phyloP scores from a whole-genome alignment of 2,797 vertebrate species.

The Gallinago solitaria region DNA sequence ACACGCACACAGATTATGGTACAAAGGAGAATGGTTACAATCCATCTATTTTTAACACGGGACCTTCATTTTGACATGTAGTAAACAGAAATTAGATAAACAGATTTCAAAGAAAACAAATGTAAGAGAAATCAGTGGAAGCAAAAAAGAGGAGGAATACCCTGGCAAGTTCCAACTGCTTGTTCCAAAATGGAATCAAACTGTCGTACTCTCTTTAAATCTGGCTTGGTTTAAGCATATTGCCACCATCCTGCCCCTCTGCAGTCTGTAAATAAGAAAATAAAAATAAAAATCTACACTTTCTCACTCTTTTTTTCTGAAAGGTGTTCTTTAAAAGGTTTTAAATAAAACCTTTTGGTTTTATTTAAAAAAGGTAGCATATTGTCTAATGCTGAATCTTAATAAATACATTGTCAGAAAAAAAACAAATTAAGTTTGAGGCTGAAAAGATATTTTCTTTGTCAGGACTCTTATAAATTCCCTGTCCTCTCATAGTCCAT shows the following conservation, averaged over 20 bases:
- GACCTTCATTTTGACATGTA: neutral
- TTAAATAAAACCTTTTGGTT: neutral
- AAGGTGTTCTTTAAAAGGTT: neutral
- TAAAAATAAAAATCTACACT: neutral
- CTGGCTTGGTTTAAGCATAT: neutral
- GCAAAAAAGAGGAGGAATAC: neutral
- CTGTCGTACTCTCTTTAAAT: neutral
- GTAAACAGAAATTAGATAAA: neutral
- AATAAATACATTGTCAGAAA: slow-evolving; percentile 16
- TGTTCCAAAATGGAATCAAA: neutral
- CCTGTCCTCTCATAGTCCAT: neutral
- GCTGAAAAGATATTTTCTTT: neutral
- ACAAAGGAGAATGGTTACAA: accelerated
- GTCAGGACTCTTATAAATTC: slow-evolving; percentile 1
- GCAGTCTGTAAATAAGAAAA: neutral
- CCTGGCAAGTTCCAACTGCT: neutral
- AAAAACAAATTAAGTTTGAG: neutral
- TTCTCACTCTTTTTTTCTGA: neutral
- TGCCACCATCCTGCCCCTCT: neutral
- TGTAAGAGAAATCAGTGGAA: neutral
- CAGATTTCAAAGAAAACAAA: neutral
- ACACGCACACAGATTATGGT: neutral
- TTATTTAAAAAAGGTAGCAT: neutral
- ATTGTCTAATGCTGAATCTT: neutral
- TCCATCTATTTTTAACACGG: neutral